phyloP scores from a whole-genome alignment of 1,140 invertebrate species.

The Nephotettix cincticeps region DNA sequence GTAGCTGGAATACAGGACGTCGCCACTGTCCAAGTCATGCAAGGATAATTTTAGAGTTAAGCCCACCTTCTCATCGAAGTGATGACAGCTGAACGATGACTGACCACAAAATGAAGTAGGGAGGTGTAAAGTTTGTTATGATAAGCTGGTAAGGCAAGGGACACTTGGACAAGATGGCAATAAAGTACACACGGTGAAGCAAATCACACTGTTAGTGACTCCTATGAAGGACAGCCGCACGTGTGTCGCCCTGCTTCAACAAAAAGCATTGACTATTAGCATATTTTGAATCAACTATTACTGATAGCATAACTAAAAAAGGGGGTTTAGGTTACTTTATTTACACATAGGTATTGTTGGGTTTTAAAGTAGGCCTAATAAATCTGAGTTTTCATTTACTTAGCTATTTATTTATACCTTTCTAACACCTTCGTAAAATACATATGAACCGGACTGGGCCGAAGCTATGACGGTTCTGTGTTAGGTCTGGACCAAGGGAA shows the following conservation, averaged over 20 bases:
- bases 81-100: not conserved
- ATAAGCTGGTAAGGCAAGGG: not conserved
- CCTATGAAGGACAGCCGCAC: not conserved
- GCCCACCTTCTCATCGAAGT: not conserved
- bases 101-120: not conserved
- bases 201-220: not conserved
- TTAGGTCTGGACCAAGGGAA: not conserved
- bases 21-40: too few relatives aligned
- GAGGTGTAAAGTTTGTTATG: not conserved
- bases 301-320: not conserved
- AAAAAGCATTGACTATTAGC: not conserved
- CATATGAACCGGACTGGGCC: not conserved
- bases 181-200: not conserved
- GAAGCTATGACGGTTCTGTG: not conserved
- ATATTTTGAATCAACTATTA: not conserved
- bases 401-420: not conserved
- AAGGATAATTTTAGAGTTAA: too few relatives aligned
- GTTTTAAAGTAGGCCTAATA: not conserved
- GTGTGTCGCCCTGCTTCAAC: constrained; percentile 2
- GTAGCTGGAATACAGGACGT: too few relatives aligned
- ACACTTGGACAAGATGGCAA: not conserved
- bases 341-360: not conserved
- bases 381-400: not conserved
- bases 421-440: not conserved
- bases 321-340: too few relatives aligned